phyloP scores from a whole-genome alignment of 2,797 vertebrate species.

The Loriculus beryllinus region DNA sequence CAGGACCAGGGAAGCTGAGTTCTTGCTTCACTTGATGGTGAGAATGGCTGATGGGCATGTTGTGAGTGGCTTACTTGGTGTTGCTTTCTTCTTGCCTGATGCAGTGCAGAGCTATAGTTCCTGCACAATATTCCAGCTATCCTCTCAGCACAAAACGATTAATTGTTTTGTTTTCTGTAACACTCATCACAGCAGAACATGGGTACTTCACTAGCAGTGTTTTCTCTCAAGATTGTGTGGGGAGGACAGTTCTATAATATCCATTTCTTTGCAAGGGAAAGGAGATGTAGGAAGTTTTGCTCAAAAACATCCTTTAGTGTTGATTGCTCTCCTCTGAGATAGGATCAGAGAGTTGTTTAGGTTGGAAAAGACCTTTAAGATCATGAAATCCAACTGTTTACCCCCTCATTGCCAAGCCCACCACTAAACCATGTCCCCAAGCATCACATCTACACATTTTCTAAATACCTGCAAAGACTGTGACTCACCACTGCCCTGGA shows the following conservation, averaged over 20 bases:
- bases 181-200: background rate
- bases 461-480: background rate
- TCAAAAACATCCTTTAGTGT: background rate
- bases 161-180: background rate
- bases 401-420: background rate
- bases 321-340: background rate
- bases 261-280: background rate
- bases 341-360: background rate
- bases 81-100: background rate
- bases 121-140: background rate
- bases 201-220: background rate
- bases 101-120: background rate
- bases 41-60: background rate
- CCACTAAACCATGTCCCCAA: background rate
- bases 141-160: background rate
- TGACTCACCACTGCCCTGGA: background rate
- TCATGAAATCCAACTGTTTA: background rate
- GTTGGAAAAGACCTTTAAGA: background rate
- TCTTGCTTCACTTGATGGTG: background rate
- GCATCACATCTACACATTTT: background rate
- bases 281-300: background rate
- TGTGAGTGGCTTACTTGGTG: background rate
- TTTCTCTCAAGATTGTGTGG: background rate
- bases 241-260: background rate
- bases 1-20: background rate